Base-by-base conservation (phyloP, 2,888 invertebrate species). In the Drosophila anomelani region DNA sequence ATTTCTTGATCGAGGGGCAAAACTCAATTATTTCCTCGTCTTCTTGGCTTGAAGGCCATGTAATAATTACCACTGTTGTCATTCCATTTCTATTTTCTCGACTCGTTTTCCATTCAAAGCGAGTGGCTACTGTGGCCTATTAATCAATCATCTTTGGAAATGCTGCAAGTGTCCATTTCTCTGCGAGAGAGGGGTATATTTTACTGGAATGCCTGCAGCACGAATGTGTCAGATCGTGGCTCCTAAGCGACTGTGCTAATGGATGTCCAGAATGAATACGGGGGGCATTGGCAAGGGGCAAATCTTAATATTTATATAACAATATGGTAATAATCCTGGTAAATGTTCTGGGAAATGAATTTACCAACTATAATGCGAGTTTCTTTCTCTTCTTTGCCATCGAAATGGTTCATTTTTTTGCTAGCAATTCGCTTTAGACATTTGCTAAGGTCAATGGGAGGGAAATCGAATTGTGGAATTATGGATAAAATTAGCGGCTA, bases 141-240 rank as follows among this genome's bases (percentile, higher is more conserved):
- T 88, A 88, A 89, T 89, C 88, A 88, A 86, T 86, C 85, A 86
- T 85, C 76, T 78, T 84, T 70, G 55, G 71, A 75, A 46, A 68
- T 67, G 41, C 60, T 17, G 17, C 23, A 43, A 41, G 57, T 34
- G 60, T 29, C 39, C 39, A 54, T 51, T 38, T 54, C 10, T 20
- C 15, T 13, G 12, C 1, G 5, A n/a, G 12, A 60, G 17, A 57
- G 41, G 23, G 46, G 36, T 29, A n/a, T 36, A 20, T 36, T 63
- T 44, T 44, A 34, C 51, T 43, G 12, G 1, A 15, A 10, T n/a
- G 66, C 64, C 64, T 64, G 34, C 41, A 64, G 64, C 64, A 64
- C 49, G 66, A 64, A 64, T 51, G 20, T 64, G 64, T 64, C 66
- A 64, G 23, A 26, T 64, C 36, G 43, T 29, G 43, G 41, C 64